A percentile compares a stretch with the other conserved stretches of the same genome.
Conservation (phyloP, 2,888 invertebrate genomes). For the Anorthoa munda region DNA sequence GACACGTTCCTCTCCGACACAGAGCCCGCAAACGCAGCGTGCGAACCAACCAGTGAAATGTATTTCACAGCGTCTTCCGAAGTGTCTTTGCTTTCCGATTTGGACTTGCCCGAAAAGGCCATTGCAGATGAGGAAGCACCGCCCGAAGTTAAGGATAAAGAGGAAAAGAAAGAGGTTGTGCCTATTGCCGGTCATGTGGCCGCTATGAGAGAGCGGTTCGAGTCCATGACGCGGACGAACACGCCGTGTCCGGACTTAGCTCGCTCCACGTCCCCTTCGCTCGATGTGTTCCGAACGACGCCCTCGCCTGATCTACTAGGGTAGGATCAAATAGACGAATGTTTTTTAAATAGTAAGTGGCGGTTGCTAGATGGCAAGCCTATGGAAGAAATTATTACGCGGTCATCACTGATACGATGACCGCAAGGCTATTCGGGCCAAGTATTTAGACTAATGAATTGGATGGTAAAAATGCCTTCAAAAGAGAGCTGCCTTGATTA, state of each 20-base stretch:
- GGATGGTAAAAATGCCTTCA: slow-evolving; percentile 12
- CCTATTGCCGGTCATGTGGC: slow-evolving; percentile 87
- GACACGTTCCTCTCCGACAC: slow-evolving; percentile 72
- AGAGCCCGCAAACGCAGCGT: slow-evolving; percentile 67
- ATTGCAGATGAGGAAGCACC: slow-evolving; percentile 50
- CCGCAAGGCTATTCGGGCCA: background rate
- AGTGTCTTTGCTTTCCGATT: slow-evolving; percentile 82
- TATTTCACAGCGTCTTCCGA: slow-evolving; percentile 88
- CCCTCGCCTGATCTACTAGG: slow-evolving; percentile 82
- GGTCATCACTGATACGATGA: background rate
- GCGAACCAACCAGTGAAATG: slow-evolving; percentile 82
- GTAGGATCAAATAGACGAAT: slow-evolving; percentile 33
- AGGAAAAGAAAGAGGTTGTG: slow-evolving; percentile 78
- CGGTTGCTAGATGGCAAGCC: background rate
- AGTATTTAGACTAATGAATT: slow-evolving; percentile 11
- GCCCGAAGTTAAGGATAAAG: slow-evolving; percentile 70
- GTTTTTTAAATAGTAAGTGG: slow-evolving; percentile 1
- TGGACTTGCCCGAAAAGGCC: slow-evolving; percentile 74
- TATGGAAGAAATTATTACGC: background rate
- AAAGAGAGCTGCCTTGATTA: slow-evolving; percentile 30
- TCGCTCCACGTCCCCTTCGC: slow-evolving; percentile 78
- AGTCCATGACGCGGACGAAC: slow-evolving; percentile 87
- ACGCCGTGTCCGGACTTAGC: slow-evolving; percentile 84
- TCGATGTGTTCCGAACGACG: slow-evolving; percentile 80
- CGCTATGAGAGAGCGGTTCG: slow-evolving; percentile 89